Conservation (phyloP, 2,797 vertebrate species). For the Staurois parvus region DNA sequence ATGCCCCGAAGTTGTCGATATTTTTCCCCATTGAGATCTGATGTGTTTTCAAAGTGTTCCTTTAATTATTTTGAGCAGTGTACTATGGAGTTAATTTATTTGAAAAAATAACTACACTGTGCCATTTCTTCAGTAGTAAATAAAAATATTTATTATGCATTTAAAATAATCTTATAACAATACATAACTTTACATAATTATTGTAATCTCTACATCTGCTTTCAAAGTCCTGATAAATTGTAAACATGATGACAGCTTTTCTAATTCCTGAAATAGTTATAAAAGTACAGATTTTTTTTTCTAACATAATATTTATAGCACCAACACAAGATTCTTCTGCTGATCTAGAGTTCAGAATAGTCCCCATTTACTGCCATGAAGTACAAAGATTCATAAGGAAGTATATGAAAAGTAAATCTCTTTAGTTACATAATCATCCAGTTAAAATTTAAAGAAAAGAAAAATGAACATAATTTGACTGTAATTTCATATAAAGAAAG, state of each 20-base stretch:
- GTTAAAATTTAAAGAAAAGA: no score
- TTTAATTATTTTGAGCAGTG: no score
- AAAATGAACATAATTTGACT: no score
- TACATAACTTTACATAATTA: not conserved
- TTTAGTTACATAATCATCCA: not conserved
- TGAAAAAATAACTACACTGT: no score
- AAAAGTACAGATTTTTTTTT: not conserved
- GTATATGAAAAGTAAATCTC: not conserved
- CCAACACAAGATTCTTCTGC: not conserved
- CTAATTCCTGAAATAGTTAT: not conserved
- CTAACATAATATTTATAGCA: not conserved
- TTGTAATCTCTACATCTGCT: not conserved
- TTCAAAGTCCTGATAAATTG: not conserved
- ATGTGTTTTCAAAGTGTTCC: no score
- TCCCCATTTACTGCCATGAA: not conserved
- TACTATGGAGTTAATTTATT: no score
- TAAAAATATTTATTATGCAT: no score
- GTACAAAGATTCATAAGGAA: slow-evolving; percentile 8
- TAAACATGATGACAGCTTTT: not conserved
- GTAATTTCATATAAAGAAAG: no score
- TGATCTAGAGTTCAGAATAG: not conserved
- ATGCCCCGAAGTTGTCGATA: no score
- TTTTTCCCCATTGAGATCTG: no score
- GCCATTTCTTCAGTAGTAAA: no score
- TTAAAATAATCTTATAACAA: no score